Evolutionary conservation across 2,113 vertebrate species (phyloP), one percentile per base, ranked within the genome.

Genomic region (Sialia sialis): DNA sequence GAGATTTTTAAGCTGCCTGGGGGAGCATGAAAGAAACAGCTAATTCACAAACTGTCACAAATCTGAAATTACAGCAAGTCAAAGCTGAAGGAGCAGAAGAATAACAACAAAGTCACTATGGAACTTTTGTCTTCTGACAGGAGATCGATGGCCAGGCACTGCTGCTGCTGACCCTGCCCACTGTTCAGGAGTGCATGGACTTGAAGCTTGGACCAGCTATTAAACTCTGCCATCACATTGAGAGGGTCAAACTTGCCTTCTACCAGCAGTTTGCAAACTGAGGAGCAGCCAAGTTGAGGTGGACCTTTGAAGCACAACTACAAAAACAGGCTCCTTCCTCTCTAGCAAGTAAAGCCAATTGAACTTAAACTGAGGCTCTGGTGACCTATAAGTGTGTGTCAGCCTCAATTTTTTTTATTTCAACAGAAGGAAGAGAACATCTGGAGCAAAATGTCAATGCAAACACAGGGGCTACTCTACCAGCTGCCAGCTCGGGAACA

Each of bases 141-240:
- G 99, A 99, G 96, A 99, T 99, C 10, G 99, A 99, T n/a, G 99
- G 99, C 81, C 99, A 99, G 95, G 99, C 99, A 15, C 98, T 99
- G 81, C 98, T 99, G 84, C 98, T 99, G 93, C 98, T 99, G 77
- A 99, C 99, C 72, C 98, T 99, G 79, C 99, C 99, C 21, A 99
- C 99, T 5, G 98, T 99, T 90, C 99, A 99, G 97, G 99, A 99
- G 97, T 99, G 99, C 91, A 99, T 99, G 99, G 99, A 99, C 97
- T 98, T 99, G 97, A 99, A 99, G 97, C 97, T 99, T 92, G 99
- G 99, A 84, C 99, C 99, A 23, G 99, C 99, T 93, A 99, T 99
- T 95, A 99, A 99, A 97, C 98, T 99, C 93, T 99, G 99, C 97
- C 99, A 99, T 97, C 99, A 99, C 95, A 99, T 99, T 39, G 99